Evolutionary conservation across 2,797 vertebrate species (phyloP).

Genomic region (Platyrinchus mystaceus): DNA sequence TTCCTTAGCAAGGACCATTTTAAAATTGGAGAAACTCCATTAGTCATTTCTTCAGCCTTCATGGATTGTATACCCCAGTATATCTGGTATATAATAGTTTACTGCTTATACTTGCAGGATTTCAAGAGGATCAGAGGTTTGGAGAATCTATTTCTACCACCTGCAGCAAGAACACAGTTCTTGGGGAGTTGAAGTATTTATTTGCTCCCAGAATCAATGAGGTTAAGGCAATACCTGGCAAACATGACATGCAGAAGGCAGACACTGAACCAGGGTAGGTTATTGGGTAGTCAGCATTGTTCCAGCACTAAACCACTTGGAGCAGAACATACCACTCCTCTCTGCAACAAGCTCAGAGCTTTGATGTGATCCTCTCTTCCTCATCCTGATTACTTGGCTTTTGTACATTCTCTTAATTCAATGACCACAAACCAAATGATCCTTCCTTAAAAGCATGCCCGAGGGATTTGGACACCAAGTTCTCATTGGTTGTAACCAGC

Average conservation of each 20-base stretch:
- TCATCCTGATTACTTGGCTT: background rate
- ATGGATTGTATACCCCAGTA: background rate
- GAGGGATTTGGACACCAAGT: background rate
- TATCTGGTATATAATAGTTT: background rate
- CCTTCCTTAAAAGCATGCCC: background rate
- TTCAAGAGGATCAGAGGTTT: background rate
- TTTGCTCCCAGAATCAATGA: background rate
- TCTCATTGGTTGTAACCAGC: background rate
- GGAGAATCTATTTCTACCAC: background rate
- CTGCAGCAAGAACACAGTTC: background rate
- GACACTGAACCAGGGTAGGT: background rate
- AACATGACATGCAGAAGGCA: accelerated
- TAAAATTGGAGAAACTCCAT: background rate
- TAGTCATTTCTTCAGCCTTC: background rate
- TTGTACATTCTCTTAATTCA: background rate
- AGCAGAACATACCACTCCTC: background rate
- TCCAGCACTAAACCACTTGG: background rate
- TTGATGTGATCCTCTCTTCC: background rate
- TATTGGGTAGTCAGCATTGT: background rate
- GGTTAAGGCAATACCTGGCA: background rate
- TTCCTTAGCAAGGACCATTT: background rate
- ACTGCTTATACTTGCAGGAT: background rate
- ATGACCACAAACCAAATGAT: background rate
- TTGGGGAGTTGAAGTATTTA: background rate
- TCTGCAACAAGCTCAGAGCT: background rate